A percentile compares a stretch with the other conserved stretches of the same genome.
These are phyloP conservation scores for Ericerus pela DNA, from an alignment of 1,140 invertebrate genomes.

Conservation along the genomic window DNA sequence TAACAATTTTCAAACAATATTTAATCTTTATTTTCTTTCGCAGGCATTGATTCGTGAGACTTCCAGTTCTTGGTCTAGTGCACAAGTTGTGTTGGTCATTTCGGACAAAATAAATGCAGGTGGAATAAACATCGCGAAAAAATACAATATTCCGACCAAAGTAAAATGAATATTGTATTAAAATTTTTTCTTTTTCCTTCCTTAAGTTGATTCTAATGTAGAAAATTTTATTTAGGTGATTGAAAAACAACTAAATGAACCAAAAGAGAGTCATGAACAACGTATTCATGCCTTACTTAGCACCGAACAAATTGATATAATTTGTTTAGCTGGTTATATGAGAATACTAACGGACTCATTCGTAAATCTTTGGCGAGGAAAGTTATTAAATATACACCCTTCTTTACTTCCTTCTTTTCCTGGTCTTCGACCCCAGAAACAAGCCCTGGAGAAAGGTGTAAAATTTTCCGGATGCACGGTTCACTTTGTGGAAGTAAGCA, in stretches of 20 bases:
- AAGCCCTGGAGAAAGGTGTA: constrained; percentile 73
- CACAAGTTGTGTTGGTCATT: no score
- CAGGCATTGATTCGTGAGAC: no score
- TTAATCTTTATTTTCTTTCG: no score
- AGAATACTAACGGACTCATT: constrained; percentile 58
- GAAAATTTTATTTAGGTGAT: no score
- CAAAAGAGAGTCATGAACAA: constrained; percentile 63
- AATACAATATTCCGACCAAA: not conserved
- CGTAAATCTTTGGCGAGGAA: constrained; percentile 63
- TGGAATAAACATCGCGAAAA: constrained; percentile 41
- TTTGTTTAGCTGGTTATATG: constrained; percentile 97
- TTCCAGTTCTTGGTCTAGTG: no score
- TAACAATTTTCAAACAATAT: no score
- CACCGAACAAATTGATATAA: constrained; percentile 56
- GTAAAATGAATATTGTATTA: no score
- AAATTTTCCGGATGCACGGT: constrained; percentile 79
- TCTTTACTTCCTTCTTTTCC: constrained; percentile 83
- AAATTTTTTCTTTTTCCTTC: no score
- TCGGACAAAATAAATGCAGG: no score
- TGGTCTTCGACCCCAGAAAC: constrained; percentile 67
- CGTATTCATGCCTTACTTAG: constrained; percentile 50
- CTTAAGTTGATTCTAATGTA: no score
- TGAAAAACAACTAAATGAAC: constrained; percentile 53
- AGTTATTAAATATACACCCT: constrained; percentile 87
- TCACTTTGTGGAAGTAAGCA: constrained; percentile 81